These are phyloP conservation scores for Scopus umbretta DNA, from an alignment of 2,113 vertebrate species.

Conservation along the genomic window DNA sequence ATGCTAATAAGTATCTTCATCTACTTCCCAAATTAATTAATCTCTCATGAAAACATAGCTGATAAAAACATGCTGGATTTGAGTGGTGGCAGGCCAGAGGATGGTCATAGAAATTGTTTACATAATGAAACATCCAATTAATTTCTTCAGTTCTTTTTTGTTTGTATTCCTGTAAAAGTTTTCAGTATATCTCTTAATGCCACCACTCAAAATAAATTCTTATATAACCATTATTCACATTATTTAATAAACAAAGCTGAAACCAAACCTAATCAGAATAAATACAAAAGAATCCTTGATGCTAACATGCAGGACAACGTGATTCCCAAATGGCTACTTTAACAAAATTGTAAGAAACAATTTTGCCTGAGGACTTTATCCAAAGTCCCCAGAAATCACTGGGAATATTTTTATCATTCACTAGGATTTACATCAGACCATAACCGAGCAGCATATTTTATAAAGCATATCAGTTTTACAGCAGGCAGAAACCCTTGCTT, in stretches of 20 bases:
- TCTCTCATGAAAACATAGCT: background rate
- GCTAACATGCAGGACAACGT: background rate
- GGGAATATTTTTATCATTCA: background rate
- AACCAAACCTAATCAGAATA: background rate
- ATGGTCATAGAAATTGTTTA: background rate
- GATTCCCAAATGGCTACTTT: background rate
- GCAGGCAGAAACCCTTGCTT: background rate
- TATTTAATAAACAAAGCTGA: slow-evolving; percentile 5
- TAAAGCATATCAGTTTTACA: background rate
- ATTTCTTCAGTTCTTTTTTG: background rate
- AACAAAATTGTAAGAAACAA: background rate
- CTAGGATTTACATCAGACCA: background rate
- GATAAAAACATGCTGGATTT: background rate
- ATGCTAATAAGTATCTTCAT: background rate
- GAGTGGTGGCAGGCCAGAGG: background rate
- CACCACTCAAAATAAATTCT: background rate
- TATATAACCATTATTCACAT: background rate
- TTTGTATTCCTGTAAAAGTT: background rate
- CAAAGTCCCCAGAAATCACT: background rate
- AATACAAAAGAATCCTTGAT: background rate
- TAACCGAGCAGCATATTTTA: background rate
- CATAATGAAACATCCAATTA: background rate
- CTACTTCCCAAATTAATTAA: background rate
- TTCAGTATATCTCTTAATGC: background rate
- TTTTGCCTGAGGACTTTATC: background rate